Evolutionary conservation across 1,140 invertebrate genomes (phyloP).

Genomic region (Platyscapa corneri): DNA sequence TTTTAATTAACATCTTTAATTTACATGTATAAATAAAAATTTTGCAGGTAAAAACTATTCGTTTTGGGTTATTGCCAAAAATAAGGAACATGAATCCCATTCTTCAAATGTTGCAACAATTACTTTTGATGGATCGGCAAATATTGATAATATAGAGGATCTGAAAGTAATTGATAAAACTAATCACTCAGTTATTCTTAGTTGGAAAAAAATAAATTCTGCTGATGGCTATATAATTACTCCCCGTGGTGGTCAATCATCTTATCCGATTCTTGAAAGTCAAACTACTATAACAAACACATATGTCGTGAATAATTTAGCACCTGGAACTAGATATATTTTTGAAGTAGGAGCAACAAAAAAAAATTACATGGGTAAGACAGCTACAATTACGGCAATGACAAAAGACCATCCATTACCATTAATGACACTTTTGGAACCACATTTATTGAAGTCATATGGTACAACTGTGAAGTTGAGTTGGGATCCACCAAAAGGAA

Average conservation of each 20-base stretch:
- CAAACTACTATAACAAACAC: conserved; percentile 68
- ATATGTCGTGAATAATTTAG: conserved; percentile 75
- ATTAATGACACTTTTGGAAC: conserved; percentile 71
- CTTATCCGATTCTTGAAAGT: conserved; percentile 74
- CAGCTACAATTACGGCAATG: conserved; percentile 71
- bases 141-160: conserved; percentile 78
- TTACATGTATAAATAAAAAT: no score
- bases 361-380: conserved; percentile 77
- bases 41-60: conserved; percentile 74
- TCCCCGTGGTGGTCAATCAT: conserved; percentile 69
- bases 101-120: conserved; percentile 76
- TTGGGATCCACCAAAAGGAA: conserved; percentile 78
- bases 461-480: conserved; percentile 79
- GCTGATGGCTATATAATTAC: conserved; percentile 79
- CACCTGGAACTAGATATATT: conserved; percentile 77
- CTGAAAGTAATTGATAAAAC: conserved; percentile 73
- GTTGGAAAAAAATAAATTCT: conserved; percentile 77
- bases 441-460: conserved; percentile 75
- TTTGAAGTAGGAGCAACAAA: conserved; percentile 80
- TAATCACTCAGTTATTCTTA: conserved; percentile 75
- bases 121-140: conserved; percentile 77
- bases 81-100: conserved; percentile 76
- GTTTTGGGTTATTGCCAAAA: conserved; percentile 86
- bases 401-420: conserved; percentile 78
- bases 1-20: no score